Base-by-base conservation (phyloP, 2,888 invertebrate species). In the Andricus curvator region DNA sequence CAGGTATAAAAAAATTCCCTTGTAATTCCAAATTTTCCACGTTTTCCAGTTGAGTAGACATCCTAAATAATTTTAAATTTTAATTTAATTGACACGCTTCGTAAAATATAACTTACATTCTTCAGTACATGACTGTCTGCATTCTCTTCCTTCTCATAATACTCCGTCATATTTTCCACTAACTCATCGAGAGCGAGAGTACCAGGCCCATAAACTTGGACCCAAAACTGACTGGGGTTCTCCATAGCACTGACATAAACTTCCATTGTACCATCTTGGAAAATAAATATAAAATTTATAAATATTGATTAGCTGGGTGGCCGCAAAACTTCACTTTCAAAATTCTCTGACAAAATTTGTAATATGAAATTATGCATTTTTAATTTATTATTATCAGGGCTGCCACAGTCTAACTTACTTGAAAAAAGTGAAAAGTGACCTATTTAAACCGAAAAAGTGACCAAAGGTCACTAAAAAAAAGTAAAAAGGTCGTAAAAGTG, bases 241-340 rank as follows among this genome's bases (percentile, higher is more conserved):
- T 96, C 96, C 84, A 97, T 95, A 0, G 98, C 97, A 0, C 97
- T 97, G 5, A 98, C 96, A 93, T 96, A 98, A 22, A 98, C 97
- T 90, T 98, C 96, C 90, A 97, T 95, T 25, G 95, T 94, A 1
- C 96, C 94, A 81, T 95, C 95, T 80, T 78, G 76, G 87, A 22
- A 86, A 87, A 22, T 89, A 86, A 82, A 80, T 76, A 65, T 62
- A 44, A 41, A 33, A 48, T 66, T 60, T 62, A 25, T 25, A 78
- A 65, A 78, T 33, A 33, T 9, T n/a, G 20, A 33, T 37, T 65
- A 65, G 15, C 2, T 41, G 11, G 1, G 41, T 41, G 15, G 37
- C 37, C 6, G 8, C 37, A 37, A 37, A 37, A 37, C 37, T 37
- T 37, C 33, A 33, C 33, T n/a, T n/a, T n/a, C 5, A 37, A 37